Evolutionary conservation across 2,113 vertebrate genomes (phyloP).

Genomic region (Salvelinus namaycush): DNA sequence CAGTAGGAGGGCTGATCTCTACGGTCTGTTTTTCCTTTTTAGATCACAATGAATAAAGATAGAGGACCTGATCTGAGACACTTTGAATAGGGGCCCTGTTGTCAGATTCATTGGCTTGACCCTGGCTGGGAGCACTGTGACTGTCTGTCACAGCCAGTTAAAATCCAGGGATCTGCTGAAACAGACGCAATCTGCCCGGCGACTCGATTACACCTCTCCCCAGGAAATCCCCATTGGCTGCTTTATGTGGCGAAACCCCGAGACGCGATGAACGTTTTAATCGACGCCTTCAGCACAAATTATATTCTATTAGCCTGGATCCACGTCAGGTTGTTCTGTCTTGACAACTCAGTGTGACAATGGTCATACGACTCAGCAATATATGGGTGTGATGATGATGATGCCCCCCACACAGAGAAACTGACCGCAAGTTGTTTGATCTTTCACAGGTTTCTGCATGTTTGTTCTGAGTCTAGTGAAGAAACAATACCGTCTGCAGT

Average conservation of each 20-base stretch:
- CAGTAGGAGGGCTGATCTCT: too few relatives aligned
- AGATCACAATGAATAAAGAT: too few relatives aligned
- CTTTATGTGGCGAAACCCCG: neutral
- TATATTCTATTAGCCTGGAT: too few relatives aligned
- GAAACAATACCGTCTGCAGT: slow-evolving; percentile 98
- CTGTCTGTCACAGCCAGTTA: neutral
- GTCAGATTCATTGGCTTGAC: too few relatives aligned
- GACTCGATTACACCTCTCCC: neutral
- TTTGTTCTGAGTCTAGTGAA: slow-evolving; percentile 99
- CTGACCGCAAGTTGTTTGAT: slow-evolving; percentile 81
- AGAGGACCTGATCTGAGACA: neutral
- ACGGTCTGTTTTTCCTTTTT: too few relatives aligned
- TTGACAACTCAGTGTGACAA: too few relatives aligned
- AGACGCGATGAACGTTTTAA: neutral
- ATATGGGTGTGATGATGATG: neutral
- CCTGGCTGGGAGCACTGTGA: neutral
- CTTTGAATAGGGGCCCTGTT: slow-evolving; percentile 30
- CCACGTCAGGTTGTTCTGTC: too few relatives aligned
- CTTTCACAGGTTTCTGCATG: slow-evolving; percentile 99
- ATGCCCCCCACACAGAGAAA: slow-evolving; percentile 11
- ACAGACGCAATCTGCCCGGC: neutral
- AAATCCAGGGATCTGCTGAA: neutral
- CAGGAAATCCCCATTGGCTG: neutral
- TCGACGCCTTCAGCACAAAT: too few relatives aligned
- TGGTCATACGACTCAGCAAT: too few relatives aligned